Conservation (phyloP, 2,888 invertebrate species). For the Serrognathus titanus region DNA sequence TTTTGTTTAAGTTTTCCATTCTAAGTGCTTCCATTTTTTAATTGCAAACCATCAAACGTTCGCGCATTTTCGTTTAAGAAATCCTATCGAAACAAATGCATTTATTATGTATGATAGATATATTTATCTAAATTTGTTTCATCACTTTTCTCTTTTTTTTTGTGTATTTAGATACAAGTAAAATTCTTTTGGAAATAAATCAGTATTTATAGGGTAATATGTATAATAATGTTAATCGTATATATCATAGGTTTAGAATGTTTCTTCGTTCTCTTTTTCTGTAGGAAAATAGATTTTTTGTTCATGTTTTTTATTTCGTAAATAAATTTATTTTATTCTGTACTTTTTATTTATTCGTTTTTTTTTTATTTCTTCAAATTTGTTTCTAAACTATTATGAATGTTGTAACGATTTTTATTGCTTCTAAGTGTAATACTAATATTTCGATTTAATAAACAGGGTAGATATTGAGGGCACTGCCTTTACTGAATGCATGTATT, state of each 20-base stretch:
- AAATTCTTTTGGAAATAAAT: background rate
- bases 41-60: too few relatives aligned
- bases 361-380: background rate
- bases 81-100: background rate
- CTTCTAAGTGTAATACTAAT: conserved; percentile 6
- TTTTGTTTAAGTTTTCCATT: too few relatives aligned
- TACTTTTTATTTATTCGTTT: background rate
- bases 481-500: conserved; percentile 34
- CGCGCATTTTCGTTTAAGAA: too few relatives aligned
- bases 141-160: background rate
- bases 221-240: conserved; percentile 12
- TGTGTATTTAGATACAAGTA: background rate
- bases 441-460: conserved; percentile 27
- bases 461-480: conserved; percentile 36
- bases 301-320: background rate
- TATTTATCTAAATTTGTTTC: background rate
- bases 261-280: conserved; percentile 5
- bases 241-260: conserved; percentile 8
- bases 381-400: background rate
- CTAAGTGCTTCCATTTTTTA: too few relatives aligned
- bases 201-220: conserved; percentile 15
- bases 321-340: background rate
- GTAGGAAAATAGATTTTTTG: background rate
- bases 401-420: background rate
- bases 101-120: conserved; percentile 1